A percentile compares a stretch with the other conserved stretches of the same genome.
phyloP scores from a whole-genome alignment of 2,888 invertebrate species.

The Lacanobia wlatinum region DNA sequence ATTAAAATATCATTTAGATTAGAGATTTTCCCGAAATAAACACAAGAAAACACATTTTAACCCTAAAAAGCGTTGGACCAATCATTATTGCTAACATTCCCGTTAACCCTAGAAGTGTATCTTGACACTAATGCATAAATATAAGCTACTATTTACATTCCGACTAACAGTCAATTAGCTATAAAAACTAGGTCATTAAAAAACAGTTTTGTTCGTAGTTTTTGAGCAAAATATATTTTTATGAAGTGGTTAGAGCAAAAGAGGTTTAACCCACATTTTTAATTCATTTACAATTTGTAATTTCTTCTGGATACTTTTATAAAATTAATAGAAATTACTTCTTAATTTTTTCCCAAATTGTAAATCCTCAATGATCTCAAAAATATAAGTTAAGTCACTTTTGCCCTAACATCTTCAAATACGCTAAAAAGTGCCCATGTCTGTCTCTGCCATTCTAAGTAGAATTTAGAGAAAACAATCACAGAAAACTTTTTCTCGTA shows the following conservation, averaged over 20 bases:
- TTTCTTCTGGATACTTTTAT: background rate
- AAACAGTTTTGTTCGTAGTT: conserved; percentile 69
- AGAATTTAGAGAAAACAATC: conserved; percentile 16
- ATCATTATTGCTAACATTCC: conserved; percentile 89
- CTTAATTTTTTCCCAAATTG: background rate
- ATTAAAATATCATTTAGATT: background rate
- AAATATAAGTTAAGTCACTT: conserved; percentile 19
- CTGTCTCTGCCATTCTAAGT: conserved; percentile 21
- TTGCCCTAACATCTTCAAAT: conserved; percentile 37
- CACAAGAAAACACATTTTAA: conserved; percentile 59
- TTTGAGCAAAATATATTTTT: conserved; percentile 70
- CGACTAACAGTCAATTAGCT: conserved; percentile 87
- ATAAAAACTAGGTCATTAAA: conserved; percentile 70
- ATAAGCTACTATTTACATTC: conserved; percentile 88
- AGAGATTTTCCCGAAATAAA: conserved; percentile 54
- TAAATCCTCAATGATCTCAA: background rate
- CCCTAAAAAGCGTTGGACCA: conserved; percentile 84
- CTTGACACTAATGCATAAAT: conserved; percentile 80
- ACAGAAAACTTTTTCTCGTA: conserved; percentile 46
- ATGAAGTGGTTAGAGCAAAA: conserved; percentile 35
- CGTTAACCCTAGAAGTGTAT: conserved; percentile 81
- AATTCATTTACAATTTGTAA: background rate
- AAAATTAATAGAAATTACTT: background rate
- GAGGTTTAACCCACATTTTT: conserved; percentile 9
- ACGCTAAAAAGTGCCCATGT: conserved; percentile 36